A percentile compares a stretch with the other conserved stretches of the same genome.
Conservation (phyloP, 1,140 invertebrate species). For the Polypedilum pembai region DNA sequence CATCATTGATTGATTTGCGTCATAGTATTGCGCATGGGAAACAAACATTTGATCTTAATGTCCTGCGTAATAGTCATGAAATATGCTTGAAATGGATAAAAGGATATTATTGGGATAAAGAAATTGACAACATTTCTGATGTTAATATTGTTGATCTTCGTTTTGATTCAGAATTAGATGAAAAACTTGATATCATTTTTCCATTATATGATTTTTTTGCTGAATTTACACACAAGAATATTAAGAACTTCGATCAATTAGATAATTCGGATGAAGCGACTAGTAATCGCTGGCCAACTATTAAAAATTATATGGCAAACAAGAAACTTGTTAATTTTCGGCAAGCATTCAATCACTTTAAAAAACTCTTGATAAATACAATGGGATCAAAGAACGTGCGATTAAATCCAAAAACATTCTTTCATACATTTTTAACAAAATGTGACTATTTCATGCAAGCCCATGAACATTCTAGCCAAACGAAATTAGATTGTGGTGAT, state of each 20-base stretch:
- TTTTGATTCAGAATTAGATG: conserved; percentile 35
- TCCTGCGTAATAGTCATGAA: conserved; percentile 35
- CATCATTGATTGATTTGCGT: conserved; percentile 40
- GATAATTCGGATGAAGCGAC: conserved; percentile 36
- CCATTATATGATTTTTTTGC: neutral
- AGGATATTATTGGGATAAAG: conserved; percentile 38
- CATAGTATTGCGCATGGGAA: conserved; percentile 41
- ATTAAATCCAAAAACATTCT: neutral
- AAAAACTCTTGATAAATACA: neutral
- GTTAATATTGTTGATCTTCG: conserved; percentile 35
- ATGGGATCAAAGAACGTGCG: neutral
- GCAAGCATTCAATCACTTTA: neutral
- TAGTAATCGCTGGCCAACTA: conserved; percentile 24
- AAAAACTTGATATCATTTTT: conserved; percentile 31
- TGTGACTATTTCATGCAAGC: neutral
- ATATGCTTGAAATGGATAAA: conserved; percentile 39
- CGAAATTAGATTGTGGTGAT: conserved; percentile 20
- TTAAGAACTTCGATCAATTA: conserved; percentile 30
- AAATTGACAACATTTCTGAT: conserved; percentile 34
- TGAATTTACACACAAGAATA: neutral
- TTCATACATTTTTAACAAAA: neutral
- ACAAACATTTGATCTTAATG: conserved; percentile 35
- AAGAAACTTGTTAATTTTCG: neutral
- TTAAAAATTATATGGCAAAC: neutral
- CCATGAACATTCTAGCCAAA: conserved; percentile 26